Percentiles rank a stretch among this genome's conserved stretches.
Evolutionary conservation across 2,888 invertebrate species (phyloP).

Genomic region (Gymnosoma rotundatum): DNA sequence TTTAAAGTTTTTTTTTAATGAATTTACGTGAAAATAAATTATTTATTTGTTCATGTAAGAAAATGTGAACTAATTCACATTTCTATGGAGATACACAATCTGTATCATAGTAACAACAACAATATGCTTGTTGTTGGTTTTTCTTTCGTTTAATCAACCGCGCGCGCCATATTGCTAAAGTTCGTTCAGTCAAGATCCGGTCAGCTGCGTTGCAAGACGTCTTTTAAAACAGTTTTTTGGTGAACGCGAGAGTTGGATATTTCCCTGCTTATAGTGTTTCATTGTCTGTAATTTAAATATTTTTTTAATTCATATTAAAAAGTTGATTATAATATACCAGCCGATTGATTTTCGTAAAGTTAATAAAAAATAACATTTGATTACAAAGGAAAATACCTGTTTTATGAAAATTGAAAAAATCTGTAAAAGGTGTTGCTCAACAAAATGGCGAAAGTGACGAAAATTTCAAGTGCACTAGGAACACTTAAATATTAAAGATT

Average conservation of each 20-base stretch:
- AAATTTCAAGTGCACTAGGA: slow-evolving; percentile 63
- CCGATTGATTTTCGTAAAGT: slow-evolving; percentile 25
- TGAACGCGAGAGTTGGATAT: neutral
- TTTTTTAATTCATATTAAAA: slow-evolving; percentile 8
- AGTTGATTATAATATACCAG: slow-evolving; percentile 4
- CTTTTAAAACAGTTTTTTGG: slow-evolving; percentile 71
- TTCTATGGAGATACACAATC: no score
- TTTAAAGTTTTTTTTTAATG: no score
- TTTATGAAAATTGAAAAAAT: slow-evolving; percentile 33
- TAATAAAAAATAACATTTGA: slow-evolving; percentile 15
- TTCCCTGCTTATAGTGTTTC: slow-evolving; percentile 59
- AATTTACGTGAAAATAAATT: no score
- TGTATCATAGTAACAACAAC: slow-evolving; percentile 11
- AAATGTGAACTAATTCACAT: no score
- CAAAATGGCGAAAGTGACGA: slow-evolving; percentile 68
- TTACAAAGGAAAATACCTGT: slow-evolving; percentile 43
- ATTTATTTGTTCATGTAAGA: no score
- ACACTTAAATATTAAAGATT: slow-evolving; percentile 32
- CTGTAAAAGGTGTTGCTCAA: slow-evolving; percentile 61
- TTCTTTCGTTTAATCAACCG: slow-evolving; percentile 74
- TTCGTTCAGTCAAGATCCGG: slow-evolving; percentile 85
- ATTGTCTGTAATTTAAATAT: slow-evolving; percentile 54
- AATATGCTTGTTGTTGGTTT: slow-evolving; percentile 38
- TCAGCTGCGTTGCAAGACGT: slow-evolving; percentile 83
- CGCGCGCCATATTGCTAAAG: slow-evolving; percentile 80